A percentile compares a stretch with the other conserved stretches of the same genome.
These are phyloP conservation scores for Megathymus violae DNA, from an alignment of 1,140 invertebrate species.

Conservation along the genomic window DNA sequence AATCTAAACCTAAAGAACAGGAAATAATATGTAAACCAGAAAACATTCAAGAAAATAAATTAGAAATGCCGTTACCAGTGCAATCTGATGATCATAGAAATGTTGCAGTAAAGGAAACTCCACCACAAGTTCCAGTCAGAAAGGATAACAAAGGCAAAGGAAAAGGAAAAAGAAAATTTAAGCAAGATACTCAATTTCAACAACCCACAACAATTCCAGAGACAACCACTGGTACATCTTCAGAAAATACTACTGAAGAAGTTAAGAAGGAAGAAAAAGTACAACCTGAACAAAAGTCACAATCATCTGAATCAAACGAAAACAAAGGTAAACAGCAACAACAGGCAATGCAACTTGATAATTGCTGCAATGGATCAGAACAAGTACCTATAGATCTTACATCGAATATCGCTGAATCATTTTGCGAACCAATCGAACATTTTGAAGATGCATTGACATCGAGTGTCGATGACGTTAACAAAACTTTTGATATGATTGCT, in stretches of 20 bases:
- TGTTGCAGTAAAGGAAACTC: neutral
- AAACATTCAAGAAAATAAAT: constrained; percentile 1
- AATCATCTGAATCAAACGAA: constrained; percentile 40
- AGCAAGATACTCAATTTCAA: constrained; percentile 45
- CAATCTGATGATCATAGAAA: constrained; percentile 8
- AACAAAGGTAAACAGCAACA: constrained; percentile 68
- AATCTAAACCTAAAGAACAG: constrained; percentile 14
- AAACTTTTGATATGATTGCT: constrained; percentile 76
- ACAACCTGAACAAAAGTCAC: constrained; percentile 49
- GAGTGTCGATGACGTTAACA: constrained; percentile 70
- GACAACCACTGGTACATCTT: constrained; percentile 22
- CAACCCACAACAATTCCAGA: constrained; percentile 21
- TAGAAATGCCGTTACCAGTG: neutral
- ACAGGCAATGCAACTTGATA: constrained; percentile 40
- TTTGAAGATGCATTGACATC: constrained; percentile 77
- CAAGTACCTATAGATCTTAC: neutral
- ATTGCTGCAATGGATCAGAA: constrained; percentile 5
- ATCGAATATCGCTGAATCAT: constrained; percentile 26
- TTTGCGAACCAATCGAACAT: constrained; percentile 68
- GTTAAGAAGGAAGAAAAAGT: constrained; percentile 54
- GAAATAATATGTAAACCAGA: constrained; percentile 4
- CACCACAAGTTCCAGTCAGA: constrained; percentile 44
- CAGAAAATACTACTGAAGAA: constrained; percentile 40
- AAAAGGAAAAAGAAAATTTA: constrained; percentile 69
- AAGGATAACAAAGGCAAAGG: constrained; percentile 69